A percentile compares a stretch with the other conserved stretches of the same genome.
These are phyloP conservation scores for Upupa epops DNA, from an alignment of 2,113 vertebrate species.

Conservation along the genomic window DNA sequence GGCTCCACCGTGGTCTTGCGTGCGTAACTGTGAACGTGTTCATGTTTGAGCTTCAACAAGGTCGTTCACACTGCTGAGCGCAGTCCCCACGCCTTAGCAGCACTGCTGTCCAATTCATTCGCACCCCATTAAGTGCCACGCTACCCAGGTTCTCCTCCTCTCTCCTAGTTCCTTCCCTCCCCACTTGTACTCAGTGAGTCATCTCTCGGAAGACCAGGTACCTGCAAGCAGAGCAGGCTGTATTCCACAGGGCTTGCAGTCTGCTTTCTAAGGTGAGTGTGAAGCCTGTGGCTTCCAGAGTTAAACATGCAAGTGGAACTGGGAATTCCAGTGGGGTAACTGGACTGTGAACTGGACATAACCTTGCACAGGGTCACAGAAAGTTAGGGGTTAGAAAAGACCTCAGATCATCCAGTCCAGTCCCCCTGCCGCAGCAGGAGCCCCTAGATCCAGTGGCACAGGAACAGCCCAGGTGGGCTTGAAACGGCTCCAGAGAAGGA, in stretches of 20 bases:
- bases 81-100: constrained; percentile 4
- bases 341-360: neutral
- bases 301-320: neutral
- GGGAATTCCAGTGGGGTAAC: neutral
- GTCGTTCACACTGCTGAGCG: constrained; percentile 45
- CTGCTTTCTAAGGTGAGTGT: neutral
- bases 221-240: rapidly evolving
- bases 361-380: too few relatives aligned
- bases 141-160: neutral
- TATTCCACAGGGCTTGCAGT: neutral
- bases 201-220: neutral
- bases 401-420: too few relatives aligned
- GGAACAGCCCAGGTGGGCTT: too few relatives aligned
- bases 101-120: constrained; percentile 36
- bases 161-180: neutral
- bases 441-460: too few relatives aligned
- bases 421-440: too few relatives aligned
- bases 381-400: too few relatives aligned
- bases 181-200: neutral
- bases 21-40: constrained; percentile 24
- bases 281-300: neutral
- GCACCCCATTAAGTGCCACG: constrained; percentile 20
- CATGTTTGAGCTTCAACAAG: constrained; percentile 43
- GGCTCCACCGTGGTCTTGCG: neutral
- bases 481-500: too few relatives aligned